Percentiles rank a stretch among this genome's conserved stretches.
phyloP scores from a whole-genome alignment of 2,797 vertebrate species.

The Podargus strigoides region DNA sequence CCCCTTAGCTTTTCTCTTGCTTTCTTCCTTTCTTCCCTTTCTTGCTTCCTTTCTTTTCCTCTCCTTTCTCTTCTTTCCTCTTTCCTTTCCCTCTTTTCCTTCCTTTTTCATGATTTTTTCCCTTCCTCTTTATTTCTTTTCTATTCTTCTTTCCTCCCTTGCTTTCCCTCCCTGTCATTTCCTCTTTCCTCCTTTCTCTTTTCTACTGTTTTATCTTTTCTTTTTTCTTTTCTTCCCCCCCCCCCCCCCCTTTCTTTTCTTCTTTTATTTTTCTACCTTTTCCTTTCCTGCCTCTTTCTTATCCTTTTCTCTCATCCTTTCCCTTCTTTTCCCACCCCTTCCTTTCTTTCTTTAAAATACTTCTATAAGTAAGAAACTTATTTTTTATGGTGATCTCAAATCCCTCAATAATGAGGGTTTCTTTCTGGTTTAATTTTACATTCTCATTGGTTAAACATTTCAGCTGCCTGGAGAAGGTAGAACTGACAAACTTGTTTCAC shows the following conservation, averaged over 20 bases:
- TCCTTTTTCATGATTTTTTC: too few species aligned
- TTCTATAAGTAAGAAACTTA: not conserved
- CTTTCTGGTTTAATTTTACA: not conserved
- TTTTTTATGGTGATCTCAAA: not conserved
- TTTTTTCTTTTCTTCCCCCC: too few species aligned
- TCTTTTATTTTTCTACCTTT: not conserved
- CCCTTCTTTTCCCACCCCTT: not conserved
- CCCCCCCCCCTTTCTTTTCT: not conserved
- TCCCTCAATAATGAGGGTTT: not conserved
- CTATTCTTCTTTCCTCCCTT: not conserved
- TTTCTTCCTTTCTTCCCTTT: too few species aligned
- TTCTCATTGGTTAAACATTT: not conserved
- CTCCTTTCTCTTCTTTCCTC: too few species aligned
- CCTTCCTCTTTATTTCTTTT: not conserved
- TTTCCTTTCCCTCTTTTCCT: not conserved
- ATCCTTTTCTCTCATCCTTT: not conserved
- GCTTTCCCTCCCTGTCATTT: not conserved
- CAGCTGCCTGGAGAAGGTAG: not conserved
- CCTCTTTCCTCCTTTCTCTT: not conserved
- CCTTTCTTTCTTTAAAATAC: not conserved
- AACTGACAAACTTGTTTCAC: not conserved
- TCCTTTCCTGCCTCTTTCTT: not conserved
- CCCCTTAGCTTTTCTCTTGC: not conserved
- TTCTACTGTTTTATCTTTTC: not conserved
- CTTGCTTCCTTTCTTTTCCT: too few species aligned